Evolutionary conservation across 2,888 invertebrate species (phyloP).

Genomic region (Amiota minor): DNA sequence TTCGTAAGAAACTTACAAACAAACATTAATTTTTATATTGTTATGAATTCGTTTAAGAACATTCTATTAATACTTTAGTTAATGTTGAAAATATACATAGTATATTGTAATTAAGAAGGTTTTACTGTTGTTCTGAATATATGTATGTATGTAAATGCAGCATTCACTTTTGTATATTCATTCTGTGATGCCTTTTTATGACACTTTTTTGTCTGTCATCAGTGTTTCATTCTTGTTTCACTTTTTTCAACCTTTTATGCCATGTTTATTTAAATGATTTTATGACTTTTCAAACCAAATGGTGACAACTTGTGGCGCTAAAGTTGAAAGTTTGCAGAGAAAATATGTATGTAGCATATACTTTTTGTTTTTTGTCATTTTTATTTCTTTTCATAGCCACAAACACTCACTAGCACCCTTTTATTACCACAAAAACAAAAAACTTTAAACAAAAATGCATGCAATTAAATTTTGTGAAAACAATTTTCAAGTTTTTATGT

Average conservation of each 20-base stretch:
- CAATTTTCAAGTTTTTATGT: slow-evolving; percentile 15
- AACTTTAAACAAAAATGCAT: slow-evolving; percentile 1
- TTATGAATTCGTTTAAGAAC: no score
- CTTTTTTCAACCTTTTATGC: slow-evolving; percentile 10
- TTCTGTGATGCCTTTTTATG: slow-evolving; percentile 1
- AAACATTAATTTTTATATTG: no score
- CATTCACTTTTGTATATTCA: slow-evolving; percentile 36
- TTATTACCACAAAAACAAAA: slow-evolving; percentile 1
- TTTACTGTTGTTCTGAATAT: no score
- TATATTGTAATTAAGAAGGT: no score
- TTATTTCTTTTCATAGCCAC: background rate
- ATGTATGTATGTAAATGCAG: background rate
- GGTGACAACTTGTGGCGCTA: slow-evolving; percentile 65
- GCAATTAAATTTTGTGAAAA: slow-evolving; percentile 10
- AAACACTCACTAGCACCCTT: no score
- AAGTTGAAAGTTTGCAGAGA: slow-evolving; percentile 62
- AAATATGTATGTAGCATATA: slow-evolving; percentile 22
- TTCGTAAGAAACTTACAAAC: no score
- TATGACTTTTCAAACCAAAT: slow-evolving; percentile 64
- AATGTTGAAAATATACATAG: no score
- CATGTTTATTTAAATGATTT: slow-evolving; percentile 60
- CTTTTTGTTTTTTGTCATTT: background rate
- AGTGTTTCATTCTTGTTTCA: no score
- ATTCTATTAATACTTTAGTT: no score
- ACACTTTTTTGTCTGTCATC: background rate